Base-by-base conservation (phyloP, 1,140 invertebrate species). In the Nymphalis io region DNA sequence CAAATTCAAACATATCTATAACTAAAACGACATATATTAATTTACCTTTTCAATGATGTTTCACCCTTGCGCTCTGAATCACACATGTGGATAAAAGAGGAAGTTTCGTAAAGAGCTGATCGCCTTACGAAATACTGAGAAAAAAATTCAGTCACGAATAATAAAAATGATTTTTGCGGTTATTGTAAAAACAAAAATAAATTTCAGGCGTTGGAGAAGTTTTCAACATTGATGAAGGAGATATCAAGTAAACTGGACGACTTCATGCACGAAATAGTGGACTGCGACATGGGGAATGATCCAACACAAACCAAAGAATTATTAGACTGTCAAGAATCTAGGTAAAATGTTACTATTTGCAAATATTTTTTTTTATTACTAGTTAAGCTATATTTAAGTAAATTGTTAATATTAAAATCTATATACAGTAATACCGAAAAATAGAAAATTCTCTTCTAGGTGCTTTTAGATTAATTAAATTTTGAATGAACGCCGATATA, bases 121-220 rank as follows among this genome's bases (percentile, higher is more conserved):
- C 84, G 87, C 84, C 74, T 68, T 85, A 74, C 81, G 81, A 73
- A 82, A 82, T 64, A 69, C 85, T 87, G 83, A 88, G 72, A 74
- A 76, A 57, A 66, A 10, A 8, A 40, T 40, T 12, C 16, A 20
- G 12, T 33, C 10, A 18, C 40, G 18, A 40, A 39, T 40, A 57
- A 21, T 12, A 1, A 2, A 8, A 8, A 11, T 33, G 0, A 13
- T 20, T 16, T 53, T 15, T 53, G n/a, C 21, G 13, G 3, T 10
- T 39, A 38, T 8, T 27, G 5, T 39, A 39, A 23, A 59, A 55
- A 18, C 59, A 70, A 23, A 12, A 27, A 46, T 68, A 46, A 73
- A 80, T 93, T 93, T n/a, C 84, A 98, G 97, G 97, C 96, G 61
- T 94, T 99, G 77, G 98, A 99, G 88, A 97, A 98, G 85, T 99